Percentiles rank a stretch among this genome's conserved stretches.
Evolutionary conservation across 2,888 invertebrate genomes (phyloP).

Genomic region (Adela reaumurella): DNA sequence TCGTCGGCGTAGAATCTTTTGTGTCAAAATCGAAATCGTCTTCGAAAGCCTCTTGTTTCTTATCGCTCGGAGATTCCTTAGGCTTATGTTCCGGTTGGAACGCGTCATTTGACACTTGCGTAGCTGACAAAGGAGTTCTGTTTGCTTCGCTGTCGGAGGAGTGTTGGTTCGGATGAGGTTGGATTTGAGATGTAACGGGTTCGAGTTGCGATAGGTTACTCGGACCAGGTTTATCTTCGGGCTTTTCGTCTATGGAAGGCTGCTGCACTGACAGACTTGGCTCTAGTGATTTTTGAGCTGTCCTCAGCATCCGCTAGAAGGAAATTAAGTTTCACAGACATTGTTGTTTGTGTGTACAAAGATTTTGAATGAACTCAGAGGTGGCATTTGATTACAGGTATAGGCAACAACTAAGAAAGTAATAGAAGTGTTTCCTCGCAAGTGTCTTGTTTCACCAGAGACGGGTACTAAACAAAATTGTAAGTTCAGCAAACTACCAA

Average conservation of each 20-base stretch:
- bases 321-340: conserved; percentile 4
- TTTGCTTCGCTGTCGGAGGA: not conserved
- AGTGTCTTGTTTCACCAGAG: too few species aligned
- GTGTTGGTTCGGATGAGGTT: not conserved
- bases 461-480: too few species aligned
- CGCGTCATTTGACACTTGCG: conserved; percentile 6
- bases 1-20: conserved; percentile 18
- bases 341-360: too few species aligned
- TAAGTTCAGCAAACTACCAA: too few species aligned
- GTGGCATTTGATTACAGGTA: too few species aligned
- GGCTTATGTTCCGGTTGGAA: conserved; percentile 8
- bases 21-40: conserved; percentile 26
- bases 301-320: conserved; percentile 63
- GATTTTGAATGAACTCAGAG: too few species aligned
- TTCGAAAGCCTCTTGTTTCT: conserved; percentile 23
- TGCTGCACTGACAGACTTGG: conserved; percentile 35
- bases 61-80: conserved; percentile 17
- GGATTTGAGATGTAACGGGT: not conserved
- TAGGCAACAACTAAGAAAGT: too few species aligned
- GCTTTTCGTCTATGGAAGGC: conserved; percentile 34
- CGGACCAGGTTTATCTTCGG: conserved; percentile 23
- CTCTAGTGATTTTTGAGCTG: conserved; percentile 55
- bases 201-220: not conserved
- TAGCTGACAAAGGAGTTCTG: conserved; percentile 5
- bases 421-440: too few species aligned